Conservation (phyloP, 2,113 vertebrate genomes). For the Ptyas mucosa region DNA sequence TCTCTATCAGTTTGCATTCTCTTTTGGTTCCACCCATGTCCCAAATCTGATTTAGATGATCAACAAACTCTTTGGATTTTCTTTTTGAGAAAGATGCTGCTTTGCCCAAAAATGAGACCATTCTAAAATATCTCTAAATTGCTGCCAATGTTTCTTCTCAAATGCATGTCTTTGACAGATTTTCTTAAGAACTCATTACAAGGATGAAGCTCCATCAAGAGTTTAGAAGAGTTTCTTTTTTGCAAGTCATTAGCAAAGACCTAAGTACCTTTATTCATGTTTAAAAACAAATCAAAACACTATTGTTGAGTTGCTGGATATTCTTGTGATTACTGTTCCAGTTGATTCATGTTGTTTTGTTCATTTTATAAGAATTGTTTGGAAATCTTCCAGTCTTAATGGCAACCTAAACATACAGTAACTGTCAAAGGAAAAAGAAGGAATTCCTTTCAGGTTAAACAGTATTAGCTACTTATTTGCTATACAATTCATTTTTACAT, state of each 20-base stretch:
- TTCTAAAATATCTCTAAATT: not conserved
- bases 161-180: not conserved
- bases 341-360: not conserved
- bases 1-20: not conserved
- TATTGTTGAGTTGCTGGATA: not conserved
- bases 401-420: not conserved
- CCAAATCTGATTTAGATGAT: not conserved
- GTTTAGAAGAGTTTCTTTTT: not conserved
- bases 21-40: not conserved
- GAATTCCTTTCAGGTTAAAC: not conserved
- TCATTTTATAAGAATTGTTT: not conserved
- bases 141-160: not conserved
- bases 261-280: not conserved
- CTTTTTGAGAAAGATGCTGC: not conserved
- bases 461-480: not conserved
- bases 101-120: not conserved
- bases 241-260: not conserved
- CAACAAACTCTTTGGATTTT: not conserved
- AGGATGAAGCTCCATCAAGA: not conserved
- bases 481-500: not conserved
- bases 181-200: not conserved
- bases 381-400: not conserved
- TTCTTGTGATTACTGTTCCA: not conserved
- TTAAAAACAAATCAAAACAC: not conserved
- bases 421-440: not conserved